Base-by-base conservation (phyloP, 2,113 vertebrate genomes). In the Pomatostomus ruficeps region DNA sequence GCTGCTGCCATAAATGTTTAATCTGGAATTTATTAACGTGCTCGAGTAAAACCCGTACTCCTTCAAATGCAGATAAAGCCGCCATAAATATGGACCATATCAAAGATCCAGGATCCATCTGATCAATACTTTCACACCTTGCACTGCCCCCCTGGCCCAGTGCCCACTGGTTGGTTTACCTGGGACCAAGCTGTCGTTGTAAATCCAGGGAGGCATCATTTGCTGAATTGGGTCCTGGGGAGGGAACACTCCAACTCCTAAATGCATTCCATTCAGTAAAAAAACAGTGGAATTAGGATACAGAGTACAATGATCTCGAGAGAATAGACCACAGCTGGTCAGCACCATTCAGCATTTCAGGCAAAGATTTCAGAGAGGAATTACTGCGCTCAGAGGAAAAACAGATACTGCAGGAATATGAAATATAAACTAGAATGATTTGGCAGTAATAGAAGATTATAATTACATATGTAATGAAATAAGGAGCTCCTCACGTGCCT, bases 121-220 rank as follows among this genome's bases (percentile, higher is more conserved):
- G 57, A 22, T 42, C 58, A 51, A n/a, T n/a, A 31, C 9, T 1
- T 5, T 20, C 83, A 81, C 61, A 67, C 55, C 35, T 31, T 4
- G 25, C 61, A 15, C 3, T 51, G 46, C 76, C 67, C 63, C 19
- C 62, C 71, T 62, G 31, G 62, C 57, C 66, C 62, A 89, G 45
- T 5, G 18, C 35, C 58, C 45, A 6, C 54, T 75, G 42, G 8
- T 40, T 52, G 43, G 17, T 42, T 96, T 98, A 99, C 99, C 99
- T 98, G 99, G 99, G 88, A 99, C 97, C 86, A 99, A 98, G 95
- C 91, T 98, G 93, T 99, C 99, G 3, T 99, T 99, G 98, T 99
- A 99, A 97, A 99, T 97, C 99, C 99, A 99, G 59, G 98, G 96
- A 80, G 99, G 99, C 97, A 99, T 93, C 95, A 99, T 98, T 49